Conservation (phyloP, 92 coral and sea anemone genomes). For the Palythoa grandiflora region DNA sequence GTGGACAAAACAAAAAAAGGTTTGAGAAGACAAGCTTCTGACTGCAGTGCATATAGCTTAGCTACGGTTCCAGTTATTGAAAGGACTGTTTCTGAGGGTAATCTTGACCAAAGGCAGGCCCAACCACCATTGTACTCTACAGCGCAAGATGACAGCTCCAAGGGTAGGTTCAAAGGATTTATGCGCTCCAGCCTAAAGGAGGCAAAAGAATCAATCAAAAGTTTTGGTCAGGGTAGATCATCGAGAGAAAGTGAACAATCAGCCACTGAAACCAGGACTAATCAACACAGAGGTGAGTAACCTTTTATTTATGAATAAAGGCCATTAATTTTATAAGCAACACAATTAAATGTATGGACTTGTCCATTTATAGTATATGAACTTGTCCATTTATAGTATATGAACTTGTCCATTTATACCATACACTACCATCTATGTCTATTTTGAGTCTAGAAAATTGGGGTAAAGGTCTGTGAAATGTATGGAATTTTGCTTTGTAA, state of each 20-base stretch:
- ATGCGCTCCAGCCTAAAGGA: constrained; percentile 41
- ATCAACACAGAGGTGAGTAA: constrained; percentile 12
- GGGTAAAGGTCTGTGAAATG: no score
- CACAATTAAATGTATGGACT: background rate
- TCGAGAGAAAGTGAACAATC: constrained; percentile 7
- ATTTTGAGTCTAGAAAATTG: no score
- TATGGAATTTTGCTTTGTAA: no score
- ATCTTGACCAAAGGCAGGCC: background rate
- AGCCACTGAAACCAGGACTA: background rate
- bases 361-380: background rate
- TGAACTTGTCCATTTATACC: background rate
- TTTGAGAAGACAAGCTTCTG: constrained; percentile 24
- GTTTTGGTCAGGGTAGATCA: background rate
- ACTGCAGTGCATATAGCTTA: constrained; percentile 20
- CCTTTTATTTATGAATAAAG: background rate
- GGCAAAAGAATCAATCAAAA: constrained; percentile 20
- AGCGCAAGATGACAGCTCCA: constrained; percentile 36
- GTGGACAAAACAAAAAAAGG: constrained; percentile 31
- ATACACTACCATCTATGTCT: background rate
- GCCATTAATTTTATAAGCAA: background rate
- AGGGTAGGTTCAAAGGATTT: constrained; percentile 28
- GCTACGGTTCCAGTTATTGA: constrained; percentile 41
- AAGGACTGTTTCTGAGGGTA: constrained; percentile 12
- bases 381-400: background rate
- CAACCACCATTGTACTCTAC: constrained; percentile 17